Evolutionary conservation across 2,797 vertebrate species (phyloP).

Genomic region (Macropodus opercularis): DNA sequence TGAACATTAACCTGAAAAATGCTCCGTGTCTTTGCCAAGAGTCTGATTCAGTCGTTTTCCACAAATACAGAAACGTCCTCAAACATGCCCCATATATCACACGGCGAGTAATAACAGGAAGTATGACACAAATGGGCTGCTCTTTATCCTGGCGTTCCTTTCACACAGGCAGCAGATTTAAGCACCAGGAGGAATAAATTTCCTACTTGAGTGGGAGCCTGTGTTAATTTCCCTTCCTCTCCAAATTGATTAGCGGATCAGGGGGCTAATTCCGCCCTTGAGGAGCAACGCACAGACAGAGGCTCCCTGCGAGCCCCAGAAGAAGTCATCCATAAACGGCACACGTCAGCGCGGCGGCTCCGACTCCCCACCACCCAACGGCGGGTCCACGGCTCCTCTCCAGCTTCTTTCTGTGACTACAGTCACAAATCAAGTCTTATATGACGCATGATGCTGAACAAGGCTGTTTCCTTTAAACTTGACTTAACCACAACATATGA

Average conservation of each 20-base stretch:
- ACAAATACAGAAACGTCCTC: conserved; percentile 20
- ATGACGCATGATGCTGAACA: too few species aligned
- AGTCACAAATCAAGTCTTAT: too few species aligned
- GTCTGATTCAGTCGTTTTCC: conserved; percentile 23
- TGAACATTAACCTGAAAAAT: conserved; percentile 41
- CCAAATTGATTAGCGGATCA: conserved; percentile 79
- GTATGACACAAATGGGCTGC: conserved; percentile 35
- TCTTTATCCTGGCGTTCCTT: conserved; percentile 46
- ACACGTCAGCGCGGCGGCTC: conserved; percentile 63
- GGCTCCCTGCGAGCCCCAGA: conserved; percentile 62
- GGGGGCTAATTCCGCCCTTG: conserved; percentile 77
- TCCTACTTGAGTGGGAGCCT: conserved; percentile 59
- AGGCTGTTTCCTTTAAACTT: too few species aligned
- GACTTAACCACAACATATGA: too few species aligned
- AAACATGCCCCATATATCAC: conserved; percentile 35
- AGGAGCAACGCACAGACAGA: conserved; percentile 68
- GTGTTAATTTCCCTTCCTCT: conserved; percentile 68
- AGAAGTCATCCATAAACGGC: conserved; percentile 78
- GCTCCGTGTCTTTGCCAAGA: conserved; percentile 12
- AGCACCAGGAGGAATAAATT: conserved; percentile 62
- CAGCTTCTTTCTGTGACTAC: conserved; percentile 54
- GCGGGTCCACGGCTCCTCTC: conserved; percentile 45
- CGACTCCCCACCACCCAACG: conserved; percentile 51
- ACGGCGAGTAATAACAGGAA: conserved; percentile 30
- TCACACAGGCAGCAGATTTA: conserved; percentile 52